A percentile compares a stretch with the other conserved stretches of the same genome.
Evolutionary conservation across 2,797 vertebrate species (phyloP).

Genomic region (Hybognathus amarus): DNA sequence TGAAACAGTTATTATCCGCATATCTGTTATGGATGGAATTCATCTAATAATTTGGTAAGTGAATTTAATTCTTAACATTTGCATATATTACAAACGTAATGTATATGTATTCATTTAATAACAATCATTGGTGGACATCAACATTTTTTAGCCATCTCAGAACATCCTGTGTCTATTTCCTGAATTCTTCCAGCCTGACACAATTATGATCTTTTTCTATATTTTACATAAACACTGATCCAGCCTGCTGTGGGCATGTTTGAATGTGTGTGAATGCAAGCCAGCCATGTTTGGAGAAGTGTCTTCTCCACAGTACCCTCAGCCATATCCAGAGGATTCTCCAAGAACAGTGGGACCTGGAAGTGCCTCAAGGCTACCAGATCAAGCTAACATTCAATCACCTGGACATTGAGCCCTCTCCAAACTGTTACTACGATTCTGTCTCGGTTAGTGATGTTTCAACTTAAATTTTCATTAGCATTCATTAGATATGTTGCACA

Average conservation of each 20-base stretch:
- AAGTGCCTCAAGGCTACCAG: conserved; percentile 77
- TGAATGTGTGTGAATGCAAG: conserved; percentile 44
- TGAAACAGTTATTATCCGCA: neutral
- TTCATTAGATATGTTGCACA: neutral
- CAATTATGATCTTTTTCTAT: neutral
- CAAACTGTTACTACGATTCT: conserved; percentile 78
- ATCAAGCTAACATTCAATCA: conserved; percentile 82
- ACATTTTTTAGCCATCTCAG: neutral
- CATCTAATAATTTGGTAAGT: conserved; percentile 44
- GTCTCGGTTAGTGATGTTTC: conserved; percentile 73
- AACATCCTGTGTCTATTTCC: neutral
- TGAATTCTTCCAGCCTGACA: neutral
- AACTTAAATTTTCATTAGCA: neutral
- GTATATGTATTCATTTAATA: neutral
- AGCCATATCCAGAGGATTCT: conserved; percentile 77
- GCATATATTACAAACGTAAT: neutral
- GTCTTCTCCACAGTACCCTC: conserved; percentile 82
- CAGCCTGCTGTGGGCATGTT: conserved; percentile 58
- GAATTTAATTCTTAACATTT: neutral
- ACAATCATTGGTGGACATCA: neutral
- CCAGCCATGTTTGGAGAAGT: conserved; percentile 77
- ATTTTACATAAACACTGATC: conserved; percentile 2
- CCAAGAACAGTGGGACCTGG: conserved; percentile 76
- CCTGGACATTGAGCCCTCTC: conserved; percentile 79
- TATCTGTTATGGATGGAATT: conserved; percentile 28